Evolutionary conservation across 2,113 vertebrate genomes (phyloP), one percentile per base, ranked within the genome.

Genomic region (Tretioscincus oriximinensis): DNA sequence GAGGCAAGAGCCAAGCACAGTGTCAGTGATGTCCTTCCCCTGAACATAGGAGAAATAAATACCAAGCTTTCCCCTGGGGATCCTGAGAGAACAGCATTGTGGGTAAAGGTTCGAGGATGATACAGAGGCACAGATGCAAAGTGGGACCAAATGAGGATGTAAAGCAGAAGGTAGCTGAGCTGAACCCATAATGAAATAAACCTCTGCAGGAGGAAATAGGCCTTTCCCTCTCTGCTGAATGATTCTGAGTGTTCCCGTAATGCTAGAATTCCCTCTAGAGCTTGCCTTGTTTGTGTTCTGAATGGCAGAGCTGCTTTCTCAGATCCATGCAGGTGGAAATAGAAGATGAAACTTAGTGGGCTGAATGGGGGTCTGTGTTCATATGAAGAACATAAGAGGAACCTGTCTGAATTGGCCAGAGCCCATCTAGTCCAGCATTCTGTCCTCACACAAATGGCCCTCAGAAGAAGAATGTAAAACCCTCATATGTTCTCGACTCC

Each of bases 221-320:
- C 74, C 63, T 74, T 41, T 54, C 70, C 74, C 71, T 75, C 80
- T 54, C 71, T 74, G 80, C 80, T 74, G 78, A 49, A 60, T 74
- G 63, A 51, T 71, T 68, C 29, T n/a, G 24, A 81, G 47, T 67
- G 64, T 75, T 81, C 7, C 28, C 8, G 10, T 21, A 66, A 81
- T 67, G 29, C 47, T 41, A 58, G 63, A 68, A 75, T 75, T 67
- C 72, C 63, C 64, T 74, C 47, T 35, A 7, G 80, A 58, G 63
- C 2, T 22, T 54, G 47, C 24, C 12, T 5, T 2, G 47, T 14
- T 20, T 66, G 71, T 66, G 70, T 29, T 24, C 29, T 7, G 63
- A 73, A 80, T 64, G 41, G 26, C n/a, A 51, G 76, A 77, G 63
- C 49, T 11, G 31, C 8, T 51, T 14, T n/a, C 45, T 29, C 9